Conservation (phyloP, 2,888 invertebrate species). For the Lithophane semibrunnea region DNA sequence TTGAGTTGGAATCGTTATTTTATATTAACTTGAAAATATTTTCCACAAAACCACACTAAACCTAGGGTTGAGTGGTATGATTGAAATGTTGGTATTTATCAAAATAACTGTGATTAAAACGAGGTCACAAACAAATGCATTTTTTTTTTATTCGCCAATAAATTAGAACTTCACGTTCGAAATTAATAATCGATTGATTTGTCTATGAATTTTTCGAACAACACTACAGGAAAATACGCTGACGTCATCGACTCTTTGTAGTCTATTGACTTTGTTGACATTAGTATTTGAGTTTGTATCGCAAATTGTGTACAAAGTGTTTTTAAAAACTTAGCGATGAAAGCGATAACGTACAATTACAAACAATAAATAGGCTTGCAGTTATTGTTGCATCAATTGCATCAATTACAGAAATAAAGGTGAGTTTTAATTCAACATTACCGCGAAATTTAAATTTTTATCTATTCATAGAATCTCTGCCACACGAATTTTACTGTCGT, state of each 20-base stretch:
- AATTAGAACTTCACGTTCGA: not conserved
- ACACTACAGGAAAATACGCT: conserved; percentile 60
- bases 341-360: conserved; percentile 30
- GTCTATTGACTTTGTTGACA: conserved; percentile 65
- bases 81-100: too few species aligned
- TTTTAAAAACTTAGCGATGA: conserved; percentile 53
- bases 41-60: not conserved
- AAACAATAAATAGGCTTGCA: conserved; percentile 22
- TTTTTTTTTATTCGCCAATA: not conserved
- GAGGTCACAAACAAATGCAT: not conserved
- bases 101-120: too few species aligned
- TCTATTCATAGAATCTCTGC: not conserved
- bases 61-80: too few species aligned
- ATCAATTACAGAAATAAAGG: conserved; percentile 44
- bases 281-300: conserved; percentile 55
- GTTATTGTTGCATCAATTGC: conserved; percentile 13
- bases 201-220: conserved; percentile 51
- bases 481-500: not conserved
- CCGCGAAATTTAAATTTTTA: conserved; percentile 72
- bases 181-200: conserved; percentile 43
- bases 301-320: conserved; percentile 42
- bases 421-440: conserved; percentile 52
- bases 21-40: not conserved
- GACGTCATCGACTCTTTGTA: conserved; percentile 61
- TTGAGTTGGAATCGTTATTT: not conserved